These are phyloP conservation scores for Ptilonorhynchus violaceus DNA, from an alignment of 2,113 vertebrate species.

Conservation along the genomic window DNA sequence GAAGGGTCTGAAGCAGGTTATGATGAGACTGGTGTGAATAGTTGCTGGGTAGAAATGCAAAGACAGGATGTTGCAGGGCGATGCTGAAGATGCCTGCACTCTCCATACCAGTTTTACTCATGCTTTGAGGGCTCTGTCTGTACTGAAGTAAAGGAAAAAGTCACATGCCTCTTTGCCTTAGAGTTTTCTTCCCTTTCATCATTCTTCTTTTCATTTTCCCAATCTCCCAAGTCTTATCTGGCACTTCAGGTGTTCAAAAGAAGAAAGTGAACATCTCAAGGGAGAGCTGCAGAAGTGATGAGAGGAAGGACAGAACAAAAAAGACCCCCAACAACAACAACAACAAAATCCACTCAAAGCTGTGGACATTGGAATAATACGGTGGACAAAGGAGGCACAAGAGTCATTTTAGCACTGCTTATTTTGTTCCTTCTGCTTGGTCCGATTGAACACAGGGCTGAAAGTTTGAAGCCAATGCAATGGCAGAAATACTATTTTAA, in stretches of 20 bases:
- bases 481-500: slow-evolving; percentile 36
- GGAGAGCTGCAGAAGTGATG: background rate
- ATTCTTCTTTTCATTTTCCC: background rate
- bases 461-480: background rate
- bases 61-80: background rate
- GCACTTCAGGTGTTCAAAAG: background rate
- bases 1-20: background rate
- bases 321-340: background rate
- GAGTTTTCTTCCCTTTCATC: background rate
- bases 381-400: background rate
- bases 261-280: background rate
- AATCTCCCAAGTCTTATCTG: background rate
- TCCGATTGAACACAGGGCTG: background rate
- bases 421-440: background rate
- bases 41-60: background rate
- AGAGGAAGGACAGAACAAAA: background rate
- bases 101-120: background rate
- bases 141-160: background rate
- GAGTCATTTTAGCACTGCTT: background rate
- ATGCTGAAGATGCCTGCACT: background rate
- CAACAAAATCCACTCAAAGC: background rate
- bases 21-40: background rate
- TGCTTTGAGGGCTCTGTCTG: background rate
- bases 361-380: background rate
- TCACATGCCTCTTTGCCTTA: background rate